Percentiles rank a stretch among this genome's conserved stretches.
Conservation (phyloP, 2,888 invertebrate species). For the Drosophila antonietae region DNA sequence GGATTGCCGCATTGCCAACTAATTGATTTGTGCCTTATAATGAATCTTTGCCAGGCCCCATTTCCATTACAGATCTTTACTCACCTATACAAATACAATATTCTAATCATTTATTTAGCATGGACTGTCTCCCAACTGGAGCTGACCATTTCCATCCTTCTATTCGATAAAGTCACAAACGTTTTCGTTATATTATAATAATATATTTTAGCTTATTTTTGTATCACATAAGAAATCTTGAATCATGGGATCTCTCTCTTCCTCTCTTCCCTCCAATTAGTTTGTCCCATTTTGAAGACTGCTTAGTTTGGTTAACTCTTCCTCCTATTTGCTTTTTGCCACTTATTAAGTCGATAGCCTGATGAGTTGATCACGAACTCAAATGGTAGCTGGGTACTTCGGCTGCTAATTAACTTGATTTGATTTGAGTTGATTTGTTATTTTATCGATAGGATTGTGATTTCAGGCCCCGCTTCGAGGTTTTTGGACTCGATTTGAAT, state of each 20-base stretch:
- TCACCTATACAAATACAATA: not conserved
- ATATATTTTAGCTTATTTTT: no score
- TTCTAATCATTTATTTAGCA: no score
- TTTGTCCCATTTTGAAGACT: constrained; percentile 1
- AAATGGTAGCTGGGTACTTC: constrained; percentile 23
- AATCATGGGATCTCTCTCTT: not conserved
- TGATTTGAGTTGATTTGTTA: constrained; percentile 11
- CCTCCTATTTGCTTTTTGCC: not conserved
- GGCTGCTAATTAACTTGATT: constrained; percentile 39
- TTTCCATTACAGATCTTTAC: not conserved
- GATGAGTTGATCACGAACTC: constrained; percentile 40
- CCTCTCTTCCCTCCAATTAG: not conserved
- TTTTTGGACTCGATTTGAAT: constrained; percentile 41
- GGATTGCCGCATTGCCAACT: constrained; percentile 34
- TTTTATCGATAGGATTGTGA: constrained; percentile 39
- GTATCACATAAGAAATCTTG: not conserved
- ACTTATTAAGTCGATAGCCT: constrained; percentile 27
- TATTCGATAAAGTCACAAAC: no score
- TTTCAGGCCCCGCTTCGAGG: constrained; percentile 48
- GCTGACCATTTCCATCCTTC: no score
- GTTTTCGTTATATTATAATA: no score
- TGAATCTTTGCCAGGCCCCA: constrained; percentile 26
- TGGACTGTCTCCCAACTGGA: no score
- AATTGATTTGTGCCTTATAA: constrained; percentile 55
- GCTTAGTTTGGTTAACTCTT: not conserved